Base-by-base conservation (phyloP, 2,797 vertebrate genomes). In the Anniella stebbinsi region DNA sequence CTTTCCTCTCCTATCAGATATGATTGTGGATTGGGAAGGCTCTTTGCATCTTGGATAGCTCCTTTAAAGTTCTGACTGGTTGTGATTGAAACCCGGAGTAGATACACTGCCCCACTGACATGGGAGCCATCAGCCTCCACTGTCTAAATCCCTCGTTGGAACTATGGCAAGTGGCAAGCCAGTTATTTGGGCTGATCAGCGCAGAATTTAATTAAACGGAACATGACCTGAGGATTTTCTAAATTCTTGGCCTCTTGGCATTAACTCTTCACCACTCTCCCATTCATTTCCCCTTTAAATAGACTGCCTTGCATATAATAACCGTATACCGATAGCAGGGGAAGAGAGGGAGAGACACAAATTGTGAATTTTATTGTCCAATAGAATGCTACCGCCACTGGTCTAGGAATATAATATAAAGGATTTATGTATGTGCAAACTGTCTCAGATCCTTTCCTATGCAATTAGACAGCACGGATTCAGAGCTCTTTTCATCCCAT, bases 391-490 rank as follows among this genome's bases (percentile, higher is more conserved):
- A 48, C 38, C 1, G 6, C 60, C 70, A 25, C 45, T 36, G 63
- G 63, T 25, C 72, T 76, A 57, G 2, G 81, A 63, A 13, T 2
- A 48, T 63, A 92, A 85, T 2, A 36, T 60, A 90, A 76, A 88
- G 38, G 84, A 72, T 90, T 92, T 89, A 77, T 30, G 54, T 23
- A n/a, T 91, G 92, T 63, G 76, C 84, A 86, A 88, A 91, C 1
- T 1, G 25, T 76, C 54, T 45, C 86, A 92, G 75, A 93, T 86
- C 69, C 80, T 90, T 82, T 85, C 87, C 92, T 90, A 28, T 92
- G 87, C 86, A 94, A 94, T 93, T 87, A 93, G 63, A 83, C 93
- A 72, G 87, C 73, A n/a, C 54, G 9, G 66, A 90, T 72, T 75
- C 88, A 89, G 92, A 89, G 80, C 3, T 33, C 86, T 91, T 91